Evolutionary conservation across 2,888 invertebrate genomes (phyloP), one percentile per base, ranked within the genome.

Genomic region (Agrenia bidenticulata): DNA sequence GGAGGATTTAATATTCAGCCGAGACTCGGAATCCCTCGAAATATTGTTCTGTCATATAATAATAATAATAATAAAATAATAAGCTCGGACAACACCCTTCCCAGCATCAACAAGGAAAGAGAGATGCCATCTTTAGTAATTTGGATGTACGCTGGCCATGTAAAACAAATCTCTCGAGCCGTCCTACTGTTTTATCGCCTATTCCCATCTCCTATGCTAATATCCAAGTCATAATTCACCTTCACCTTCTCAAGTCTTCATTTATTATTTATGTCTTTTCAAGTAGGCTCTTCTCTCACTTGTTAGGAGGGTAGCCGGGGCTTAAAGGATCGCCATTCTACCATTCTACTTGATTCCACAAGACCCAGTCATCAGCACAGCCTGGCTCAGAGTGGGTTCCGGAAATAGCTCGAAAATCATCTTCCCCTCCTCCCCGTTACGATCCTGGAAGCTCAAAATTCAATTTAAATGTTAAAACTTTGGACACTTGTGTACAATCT

Each of bases 131-230:
- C 55, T 55, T 23, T 32, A 32, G 51, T 32, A 55, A 55, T 32
- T 55, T 55, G 55, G 2, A 51, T 32, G 42, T 55, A 62, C 26
- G 19, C 55, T 62, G 26, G 54, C 21, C 45, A 19, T 62, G 62
- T 62, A 62, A 62, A 62, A 62, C 62, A 62, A 62, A 62, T 55
- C 55, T 42, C 42, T 41, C 19, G 45, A 62, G 55, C 39, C 45
- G 41, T 54, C 62, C 62, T 62, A 62, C 62, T 62, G 62, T 62
- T 62, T 62, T 62, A 62, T 62, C 62, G 45, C 54, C 32, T 41
- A 45, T 55, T 49, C 50, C 51, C 55, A 62, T 62, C 62, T 62
- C 21, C 57, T 39, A 62, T 62, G 54, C 55, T 62, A 54, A 55
- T 62, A 62, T 19, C 45, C 41, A n/a, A 23, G 62, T 55, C 53